Evolutionary conservation across 1,140 invertebrate genomes (phyloP).

Genomic region (Chlorops oryzae): DNA sequence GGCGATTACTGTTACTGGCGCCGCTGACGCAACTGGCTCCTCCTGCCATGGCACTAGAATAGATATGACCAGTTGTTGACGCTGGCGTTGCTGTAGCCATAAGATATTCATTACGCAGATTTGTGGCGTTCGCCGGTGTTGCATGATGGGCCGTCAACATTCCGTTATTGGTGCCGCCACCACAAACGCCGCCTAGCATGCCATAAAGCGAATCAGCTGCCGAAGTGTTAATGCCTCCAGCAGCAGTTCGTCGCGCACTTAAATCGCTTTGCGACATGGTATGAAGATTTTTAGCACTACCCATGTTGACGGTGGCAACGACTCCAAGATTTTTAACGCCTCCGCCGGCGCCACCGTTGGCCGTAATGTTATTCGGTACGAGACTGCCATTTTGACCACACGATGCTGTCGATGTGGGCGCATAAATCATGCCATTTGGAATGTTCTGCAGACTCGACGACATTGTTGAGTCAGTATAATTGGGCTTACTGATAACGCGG

Average conservation of each 20-base stretch:
- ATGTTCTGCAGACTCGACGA: conserved; percentile 47
- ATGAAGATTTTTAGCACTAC: conserved; percentile 40
- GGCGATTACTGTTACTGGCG: conserved; percentile 20
- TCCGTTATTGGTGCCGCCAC: conserved; percentile 21
- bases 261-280: conserved; percentile 38
- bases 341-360: conserved; percentile 15
- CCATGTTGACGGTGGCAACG: conserved; percentile 27
- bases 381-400: conserved; percentile 14
- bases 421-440: conserved; percentile 43
- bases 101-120: conserved; percentile 35
- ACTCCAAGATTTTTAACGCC: conserved; percentile 13
- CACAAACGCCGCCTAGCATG: conserved; percentile 19
- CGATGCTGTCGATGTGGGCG: conserved; percentile 11
- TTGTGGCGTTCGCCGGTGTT: conserved; percentile 31
- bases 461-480: conserved; percentile 38
- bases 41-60: conserved; percentile 19
- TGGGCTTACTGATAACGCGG: conserved; percentile 36
- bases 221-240: conserved; percentile 10
- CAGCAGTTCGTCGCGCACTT: conserved; percentile 16
- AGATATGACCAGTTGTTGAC: conserved; percentile 31
- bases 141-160: conserved; percentile 33
- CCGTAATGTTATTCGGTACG: conserved; percentile 11
- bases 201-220: conserved; percentile 29
- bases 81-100: conserved; percentile 38
- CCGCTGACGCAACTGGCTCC: conserved; percentile 4